Evolutionary conservation across 2,888 invertebrate species (phyloP).

Genomic region (Aricia artaxerxes): DNA sequence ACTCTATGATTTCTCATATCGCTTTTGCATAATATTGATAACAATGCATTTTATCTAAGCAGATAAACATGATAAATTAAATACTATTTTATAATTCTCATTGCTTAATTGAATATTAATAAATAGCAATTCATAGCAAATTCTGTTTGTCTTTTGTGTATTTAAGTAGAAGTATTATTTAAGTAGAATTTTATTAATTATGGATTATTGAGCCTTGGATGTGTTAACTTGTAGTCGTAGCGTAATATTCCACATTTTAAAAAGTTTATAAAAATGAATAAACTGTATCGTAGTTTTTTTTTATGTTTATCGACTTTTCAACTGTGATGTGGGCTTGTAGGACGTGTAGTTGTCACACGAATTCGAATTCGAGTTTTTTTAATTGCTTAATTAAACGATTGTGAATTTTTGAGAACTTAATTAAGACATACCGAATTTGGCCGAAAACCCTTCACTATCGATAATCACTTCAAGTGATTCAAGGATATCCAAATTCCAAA

Average conservation of each 20-base stretch:
- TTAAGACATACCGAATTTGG: conserved; percentile 13
- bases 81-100: neutral
- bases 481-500: conserved; percentile 17
- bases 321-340: neutral
- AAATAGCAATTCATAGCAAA: no score
- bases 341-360: neutral
- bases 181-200: no score
- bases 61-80: neutral
- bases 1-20: conserved; percentile 10
- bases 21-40: conserved; percentile 20
- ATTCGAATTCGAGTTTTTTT: conserved; percentile 10
- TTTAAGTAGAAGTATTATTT: no score
- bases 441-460: conserved; percentile 16
- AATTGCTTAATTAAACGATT: conserved; percentile 18
- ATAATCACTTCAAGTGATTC: neutral
- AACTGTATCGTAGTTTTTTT: no score
- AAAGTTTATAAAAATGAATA: no score
- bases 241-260: no score
- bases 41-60: conserved; percentile 13
- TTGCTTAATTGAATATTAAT: neutral
- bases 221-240: no score
- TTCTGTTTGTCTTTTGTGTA: no score
- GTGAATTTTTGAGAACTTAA: conserved; percentile 11
- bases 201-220: no score
- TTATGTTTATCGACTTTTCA: neutral